Evolutionary conservation across 2,888 invertebrate species (phyloP).

Genomic region (Theretra japonica): DNA sequence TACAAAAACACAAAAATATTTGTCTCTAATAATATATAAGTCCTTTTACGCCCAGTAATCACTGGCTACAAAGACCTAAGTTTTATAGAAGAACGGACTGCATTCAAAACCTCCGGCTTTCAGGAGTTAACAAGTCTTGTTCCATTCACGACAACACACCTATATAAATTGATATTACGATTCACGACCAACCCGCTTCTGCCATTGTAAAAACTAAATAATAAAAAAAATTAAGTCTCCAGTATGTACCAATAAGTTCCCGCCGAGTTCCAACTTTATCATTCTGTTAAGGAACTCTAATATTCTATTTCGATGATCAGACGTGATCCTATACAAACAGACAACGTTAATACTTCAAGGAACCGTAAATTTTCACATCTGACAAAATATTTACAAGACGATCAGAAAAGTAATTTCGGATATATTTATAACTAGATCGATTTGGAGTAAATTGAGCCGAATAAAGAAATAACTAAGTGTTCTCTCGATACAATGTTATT

Average conservation of each 20-base stretch:
- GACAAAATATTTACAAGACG: constrained; percentile 31
- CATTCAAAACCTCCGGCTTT: no score
- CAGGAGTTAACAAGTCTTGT: no score
- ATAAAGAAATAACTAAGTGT: not conserved
- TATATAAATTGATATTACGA: no score
- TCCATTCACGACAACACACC: no score
- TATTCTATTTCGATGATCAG: constrained; percentile 8
- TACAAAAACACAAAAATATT: no score
- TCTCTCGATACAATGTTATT: not conserved
- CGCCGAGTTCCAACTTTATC: no score
- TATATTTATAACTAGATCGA: not conserved
- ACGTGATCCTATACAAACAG: constrained; percentile 20
- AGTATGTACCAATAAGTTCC: not conserved
- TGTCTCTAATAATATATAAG: no score
- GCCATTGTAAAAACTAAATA: no score
- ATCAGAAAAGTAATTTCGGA: constrained; percentile 24
- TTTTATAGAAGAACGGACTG: no score
- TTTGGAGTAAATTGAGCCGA: not conserved
- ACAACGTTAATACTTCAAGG: constrained; percentile 3
- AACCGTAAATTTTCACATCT: constrained; percentile 1
- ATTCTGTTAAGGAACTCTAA: not conserved
- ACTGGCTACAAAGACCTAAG: no score
- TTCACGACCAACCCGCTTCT: no score
- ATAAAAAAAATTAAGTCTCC: not conserved
- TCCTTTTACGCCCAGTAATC: no score